Evolutionary conservation across 37 sponge, comb jelly and placozoan genomes (phyloP), one percentile per base, ranked within the genome.

Genomic region (Aphrocallistes beatrix): DNA sequence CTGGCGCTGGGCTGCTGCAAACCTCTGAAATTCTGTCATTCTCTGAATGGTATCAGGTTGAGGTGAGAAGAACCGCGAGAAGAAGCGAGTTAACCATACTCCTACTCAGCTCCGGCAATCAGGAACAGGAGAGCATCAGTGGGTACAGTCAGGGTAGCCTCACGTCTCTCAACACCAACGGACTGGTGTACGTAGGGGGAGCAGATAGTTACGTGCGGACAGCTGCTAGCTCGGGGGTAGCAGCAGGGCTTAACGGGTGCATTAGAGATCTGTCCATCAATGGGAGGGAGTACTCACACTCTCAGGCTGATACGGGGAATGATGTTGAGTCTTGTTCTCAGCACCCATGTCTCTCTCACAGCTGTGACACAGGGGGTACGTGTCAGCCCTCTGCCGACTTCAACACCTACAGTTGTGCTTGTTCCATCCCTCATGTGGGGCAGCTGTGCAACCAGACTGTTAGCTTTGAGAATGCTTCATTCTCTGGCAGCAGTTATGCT

Each of bases 61-160:
- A 60, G 75, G 75, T 60, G 75, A 60, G 75, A 60, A 60, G 75
- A 60, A 13, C 75, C 75, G 75, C 75, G 75, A 60, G 75, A 13
- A 3, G 25, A 30, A 13, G 75, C 75, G 75, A 60, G 75, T 30
- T 60, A 30, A 60, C 28, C 32, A 30, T 60, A 13, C 25, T 60
- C n/a, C 25, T 60, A 8, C 8, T 28, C 75, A 28, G 75, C 34
- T 60, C 75, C 25, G 32, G n/a, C 28, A 30, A 28, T 60, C 25
- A 3, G 6, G 75, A 25, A 13, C n/a, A 19, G 34, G n/a, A n/a
- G n/a, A 13, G 17, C 21, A 60, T 60, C 75, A 60, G 6, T 1
- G 75, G 75, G 75, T 32, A 60, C 75, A 60, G 75, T 28, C 75
- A 3, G 3, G 75, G 75, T 19, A 60, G 28, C 3, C 75, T 60